Conservation (phyloP, 30 jellyfish, hydroid and myxozoan species). For the Hydra vulgaris region DNA sequence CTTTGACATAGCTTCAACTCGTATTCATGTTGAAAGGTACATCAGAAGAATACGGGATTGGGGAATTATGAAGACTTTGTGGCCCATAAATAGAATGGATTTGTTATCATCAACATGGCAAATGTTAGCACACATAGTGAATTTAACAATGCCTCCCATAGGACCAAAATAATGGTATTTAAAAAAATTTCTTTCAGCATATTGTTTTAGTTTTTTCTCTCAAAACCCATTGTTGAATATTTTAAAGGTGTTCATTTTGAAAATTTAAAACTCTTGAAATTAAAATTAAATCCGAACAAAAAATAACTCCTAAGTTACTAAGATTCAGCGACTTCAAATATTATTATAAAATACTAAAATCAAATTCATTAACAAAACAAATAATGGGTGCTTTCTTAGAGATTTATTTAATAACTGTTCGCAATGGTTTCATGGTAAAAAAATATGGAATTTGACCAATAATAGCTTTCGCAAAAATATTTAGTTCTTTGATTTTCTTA, state of each 20-base stretch:
- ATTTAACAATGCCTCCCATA: background rate
- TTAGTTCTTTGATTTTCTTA: background rate
- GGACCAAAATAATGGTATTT: background rate
- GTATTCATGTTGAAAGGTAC: background rate
- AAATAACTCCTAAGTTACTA: background rate
- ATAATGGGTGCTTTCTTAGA: background rate
- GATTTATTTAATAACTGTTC: background rate
- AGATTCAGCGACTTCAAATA: background rate
- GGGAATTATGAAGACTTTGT: background rate
- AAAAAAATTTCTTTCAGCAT: conserved; percentile 3
- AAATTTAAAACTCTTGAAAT: conserved; percentile 2
- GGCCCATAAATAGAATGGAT: conserved; percentile 8
- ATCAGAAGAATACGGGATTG: conserved; percentile 4
- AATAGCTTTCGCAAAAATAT: background rate
- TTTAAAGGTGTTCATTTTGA: background rate
- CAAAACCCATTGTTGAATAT: background rate
- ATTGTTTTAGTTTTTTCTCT: background rate
- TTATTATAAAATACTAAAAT: conserved; percentile 3
- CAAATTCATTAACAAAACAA: background rate
- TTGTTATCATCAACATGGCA: conserved; percentile 16
- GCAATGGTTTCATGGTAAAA: background rate
- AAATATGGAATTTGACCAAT: background rate
- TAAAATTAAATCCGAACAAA: background rate
- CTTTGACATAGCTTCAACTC: too few species aligned
- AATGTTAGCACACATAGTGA: conserved; percentile 1